Percentiles rank a stretch among this genome's conserved stretches.
phyloP scores from a whole-genome alignment of 2,113 vertebrate genomes.

The Alexandromys fortis region DNA sequence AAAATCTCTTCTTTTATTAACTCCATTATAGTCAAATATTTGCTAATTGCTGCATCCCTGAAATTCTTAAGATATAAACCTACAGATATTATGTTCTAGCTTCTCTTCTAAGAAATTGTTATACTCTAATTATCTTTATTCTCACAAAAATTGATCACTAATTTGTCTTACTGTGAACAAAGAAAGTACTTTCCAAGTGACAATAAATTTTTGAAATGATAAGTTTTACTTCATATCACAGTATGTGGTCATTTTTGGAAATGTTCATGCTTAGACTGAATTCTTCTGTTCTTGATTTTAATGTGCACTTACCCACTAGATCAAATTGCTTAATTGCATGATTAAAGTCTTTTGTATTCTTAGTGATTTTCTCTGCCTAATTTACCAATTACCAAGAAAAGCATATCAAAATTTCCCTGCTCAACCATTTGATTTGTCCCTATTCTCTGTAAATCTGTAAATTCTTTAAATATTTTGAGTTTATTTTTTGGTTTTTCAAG shows the following conservation, averaged over 20 bases:
- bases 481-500: no score
- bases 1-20: background rate
- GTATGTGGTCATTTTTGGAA: slow-evolving; percentile 52
- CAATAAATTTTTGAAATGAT: slow-evolving; percentile 41
- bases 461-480: slow-evolving; percentile 15
- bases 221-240: slow-evolving; percentile 5
- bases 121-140: background rate
- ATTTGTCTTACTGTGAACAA: background rate
- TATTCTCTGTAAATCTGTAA: background rate
- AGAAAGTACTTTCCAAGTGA: background rate
- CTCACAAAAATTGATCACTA: background rate
- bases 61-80: background rate
- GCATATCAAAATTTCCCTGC: background rate
- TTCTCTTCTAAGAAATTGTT: background rate
- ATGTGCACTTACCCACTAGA: slow-evolving; percentile 7
- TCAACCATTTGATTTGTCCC: background rate
- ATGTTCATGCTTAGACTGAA: slow-evolving; percentile 40
- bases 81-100: background rate
- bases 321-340: slow-evolving; percentile 55
- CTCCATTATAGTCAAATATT: background rate
- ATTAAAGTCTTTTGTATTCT: slow-evolving; percentile 55
- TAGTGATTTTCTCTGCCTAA: slow-evolving; percentile 43
- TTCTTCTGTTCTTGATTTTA: background rate
- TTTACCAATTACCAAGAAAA: slow-evolving; percentile 54
- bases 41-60: background rate